phyloP scores from a whole-genome alignment of 2,888 invertebrate genomes.

The Mactromeris polynyma region DNA sequence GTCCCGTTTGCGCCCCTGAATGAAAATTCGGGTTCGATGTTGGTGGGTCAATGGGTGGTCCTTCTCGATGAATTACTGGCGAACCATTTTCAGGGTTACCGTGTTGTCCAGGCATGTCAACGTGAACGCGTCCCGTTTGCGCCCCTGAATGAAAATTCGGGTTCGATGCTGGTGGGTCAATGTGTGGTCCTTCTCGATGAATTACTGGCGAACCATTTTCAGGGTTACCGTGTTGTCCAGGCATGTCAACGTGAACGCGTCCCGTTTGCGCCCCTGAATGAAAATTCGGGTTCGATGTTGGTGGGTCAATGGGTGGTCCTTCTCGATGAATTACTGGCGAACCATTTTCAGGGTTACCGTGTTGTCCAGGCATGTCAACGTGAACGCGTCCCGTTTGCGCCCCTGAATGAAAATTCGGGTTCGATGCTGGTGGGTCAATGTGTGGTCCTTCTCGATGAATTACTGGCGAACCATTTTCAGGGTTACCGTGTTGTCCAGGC shows the following conservation, averaged over 20 bases:
- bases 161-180: background rate
- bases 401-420: background rate
- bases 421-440: background rate
- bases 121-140: background rate
- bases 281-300: background rate
- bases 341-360: no score
- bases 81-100: no score
- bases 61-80: no score
- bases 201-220: no score
- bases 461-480: conserved; percentile 13
- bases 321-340: no score
- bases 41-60: no score
- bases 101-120: no score
- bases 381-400: background rate
- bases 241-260: background rate
- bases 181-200: no score
- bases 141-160: background rate
- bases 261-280: background rate
- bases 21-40: background rate
- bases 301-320: no score
- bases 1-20: background rate
- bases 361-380: no score
- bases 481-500: conserved; percentile 34
- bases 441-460: conserved; percentile 36
- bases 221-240: no score